Evolutionary conservation across 1,140 invertebrate species (phyloP), one percentile per base, ranked within the genome.

Genomic region (Elymnias hypermnestra): DNA sequence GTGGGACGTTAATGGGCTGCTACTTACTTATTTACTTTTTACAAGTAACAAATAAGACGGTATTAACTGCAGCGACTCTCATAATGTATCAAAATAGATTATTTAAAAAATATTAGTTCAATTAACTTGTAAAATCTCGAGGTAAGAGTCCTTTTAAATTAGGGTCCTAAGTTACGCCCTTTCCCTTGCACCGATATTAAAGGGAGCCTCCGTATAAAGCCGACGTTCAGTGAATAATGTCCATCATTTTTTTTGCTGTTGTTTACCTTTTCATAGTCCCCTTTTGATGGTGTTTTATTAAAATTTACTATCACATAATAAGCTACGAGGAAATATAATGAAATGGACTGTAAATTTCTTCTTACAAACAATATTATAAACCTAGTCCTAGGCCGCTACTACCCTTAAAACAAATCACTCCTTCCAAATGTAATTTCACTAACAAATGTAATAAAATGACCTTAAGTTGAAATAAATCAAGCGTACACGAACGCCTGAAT

Each of bases 261-360:
- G 67, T 53, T 65, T 63, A 60, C 63, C 53, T 67, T 68, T 73
- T 70, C 65, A 63, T 53, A 53, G 54, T 12, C 26, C 9, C 40
- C 52, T 43, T 49, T 51, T 39, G 42, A 40, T 46, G 4, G 26
- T 53, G 53, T 61, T 70, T 76, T 76, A 76, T 76, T 72, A 76
- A 76, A 76, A 71, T 76, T 71, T 71, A 75, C 67, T 72, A 72
- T 61, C 64, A 61, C 55, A 53, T 67, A 62, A 74, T 65, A 59
- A 51, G 53, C 58, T 64, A 67, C 63, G 61, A 63, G 64, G 60
- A 55, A 67, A 49, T 57, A 43, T 47, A 40, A 29, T 42, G 33
- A 39, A n/a, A n/a, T n/a, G n/a, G n/a, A n/a, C n/a, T n/a, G n/a
- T n/a, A n/a, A n/a, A n/a, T n/a, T n/a, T n/a, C n/a, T n/a, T n/a